Conservation (phyloP, 2,797 vertebrate species). For the Muscicapa striata region DNA sequence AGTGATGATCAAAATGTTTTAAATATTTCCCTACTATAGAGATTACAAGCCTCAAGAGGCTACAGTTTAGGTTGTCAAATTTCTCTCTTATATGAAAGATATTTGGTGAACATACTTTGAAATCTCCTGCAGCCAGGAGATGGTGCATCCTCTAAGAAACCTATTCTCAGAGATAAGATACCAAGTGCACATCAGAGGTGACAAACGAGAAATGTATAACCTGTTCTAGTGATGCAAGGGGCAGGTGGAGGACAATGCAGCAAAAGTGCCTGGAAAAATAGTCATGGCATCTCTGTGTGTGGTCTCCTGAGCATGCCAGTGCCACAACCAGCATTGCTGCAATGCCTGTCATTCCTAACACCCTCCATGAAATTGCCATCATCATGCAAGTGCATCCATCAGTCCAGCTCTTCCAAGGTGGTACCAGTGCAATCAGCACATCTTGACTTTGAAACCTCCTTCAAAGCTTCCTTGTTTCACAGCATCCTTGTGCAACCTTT, state of each 20-base stretch:
- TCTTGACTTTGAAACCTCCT: background rate
- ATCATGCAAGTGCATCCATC: background rate
- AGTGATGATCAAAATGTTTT: slow-evolving; percentile 15
- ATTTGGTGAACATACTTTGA: slow-evolving; percentile 31
- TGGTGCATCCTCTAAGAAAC: slow-evolving; percentile 20
- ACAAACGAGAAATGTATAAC: slow-evolving; percentile 32
- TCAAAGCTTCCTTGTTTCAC: background rate
- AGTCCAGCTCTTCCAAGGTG: background rate
- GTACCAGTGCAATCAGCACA: background rate
- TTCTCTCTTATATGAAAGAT: slow-evolving; percentile 25
- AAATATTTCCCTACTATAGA: slow-evolving; percentile 3
- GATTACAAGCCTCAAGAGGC: background rate
- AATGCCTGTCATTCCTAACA: background rate
- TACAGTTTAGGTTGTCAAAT: slow-evolving; percentile 19
- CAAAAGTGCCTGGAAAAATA: background rate
- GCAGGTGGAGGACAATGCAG: slow-evolving; percentile 27
- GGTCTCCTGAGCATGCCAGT: background rate
- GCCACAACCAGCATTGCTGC: background rate
- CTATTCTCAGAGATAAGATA: slow-evolving; percentile 49
- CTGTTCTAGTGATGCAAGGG: background rate
- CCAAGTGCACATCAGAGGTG: slow-evolving; percentile 19
- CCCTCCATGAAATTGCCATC: background rate
- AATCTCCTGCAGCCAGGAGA: slow-evolving; percentile 26
- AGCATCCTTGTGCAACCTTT: background rate
- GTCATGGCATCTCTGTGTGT: background rate